Conservation (phyloP, 2,113 vertebrate genomes). For the Morone saxatilis region DNA sequence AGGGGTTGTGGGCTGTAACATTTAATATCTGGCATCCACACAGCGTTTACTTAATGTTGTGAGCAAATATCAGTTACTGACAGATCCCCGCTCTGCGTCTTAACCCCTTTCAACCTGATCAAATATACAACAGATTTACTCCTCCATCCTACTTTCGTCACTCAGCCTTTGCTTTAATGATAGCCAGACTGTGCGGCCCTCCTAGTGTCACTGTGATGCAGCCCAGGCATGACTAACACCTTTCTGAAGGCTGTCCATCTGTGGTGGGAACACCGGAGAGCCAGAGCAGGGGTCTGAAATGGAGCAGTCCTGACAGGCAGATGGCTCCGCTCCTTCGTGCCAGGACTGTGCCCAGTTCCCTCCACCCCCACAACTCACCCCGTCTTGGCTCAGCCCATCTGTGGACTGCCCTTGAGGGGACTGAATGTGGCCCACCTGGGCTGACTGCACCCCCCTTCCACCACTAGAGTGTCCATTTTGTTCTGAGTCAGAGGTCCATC, state of each 20-base stretch:
- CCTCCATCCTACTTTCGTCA: background rate
- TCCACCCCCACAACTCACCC: slow-evolving; percentile 38
- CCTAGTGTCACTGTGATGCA: slow-evolving; percentile 42
- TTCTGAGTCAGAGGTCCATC: slow-evolving; percentile 46
- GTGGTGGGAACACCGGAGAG: slow-evolving; percentile 57
- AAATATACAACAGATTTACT: slow-evolving; percentile 49
- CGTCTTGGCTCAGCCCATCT: slow-evolving; percentile 68
- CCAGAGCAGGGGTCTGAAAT: slow-evolving; percentile 69
- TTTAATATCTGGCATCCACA: slow-evolving; percentile 54
- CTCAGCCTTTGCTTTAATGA: slow-evolving; percentile 38
- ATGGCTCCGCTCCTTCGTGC: slow-evolving; percentile 72
- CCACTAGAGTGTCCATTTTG: slow-evolving; percentile 37
- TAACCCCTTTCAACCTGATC: slow-evolving; percentile 64
- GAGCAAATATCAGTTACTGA: slow-evolving; percentile 66
- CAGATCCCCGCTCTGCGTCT: slow-evolving; percentile 35
- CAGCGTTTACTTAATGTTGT: slow-evolving; percentile 49
- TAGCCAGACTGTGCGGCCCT: slow-evolving; percentile 23
- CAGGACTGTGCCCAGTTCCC: slow-evolving; percentile 57
- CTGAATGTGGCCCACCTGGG: slow-evolving; percentile 61
- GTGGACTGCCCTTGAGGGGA: slow-evolving; percentile 63
- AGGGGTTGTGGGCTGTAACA: slow-evolving; percentile 37
- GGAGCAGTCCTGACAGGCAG: slow-evolving; percentile 75
- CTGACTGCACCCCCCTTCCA: background rate
- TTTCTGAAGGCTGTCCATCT: slow-evolving; percentile 78
- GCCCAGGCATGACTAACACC: slow-evolving; percentile 67